A percentile compares a stretch with the other conserved stretches of the same genome.
phyloP scores from a whole-genome alignment of 1,140 invertebrate species.

The Oryzaephilus surinamensis region DNA sequence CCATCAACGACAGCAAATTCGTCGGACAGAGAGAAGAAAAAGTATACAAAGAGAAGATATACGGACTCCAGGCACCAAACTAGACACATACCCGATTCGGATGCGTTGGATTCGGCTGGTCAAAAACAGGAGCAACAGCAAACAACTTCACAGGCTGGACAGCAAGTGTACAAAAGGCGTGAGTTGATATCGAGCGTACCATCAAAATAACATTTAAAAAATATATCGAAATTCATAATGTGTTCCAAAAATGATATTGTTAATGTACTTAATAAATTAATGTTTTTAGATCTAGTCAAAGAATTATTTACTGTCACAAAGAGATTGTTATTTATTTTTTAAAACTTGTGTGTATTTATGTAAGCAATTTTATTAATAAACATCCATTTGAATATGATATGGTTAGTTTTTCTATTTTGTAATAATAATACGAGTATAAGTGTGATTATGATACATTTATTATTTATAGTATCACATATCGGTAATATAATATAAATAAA shows the following conservation, averaged over 20 bases:
- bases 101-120: slow-evolving; percentile 35
- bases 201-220: slow-evolving; percentile 17
- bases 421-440: too few relatives aligned
- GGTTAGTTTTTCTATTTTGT: too few relatives aligned
- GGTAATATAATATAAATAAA: too few relatives aligned
- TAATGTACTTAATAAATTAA: slow-evolving; percentile 11
- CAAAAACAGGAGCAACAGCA: slow-evolving; percentile 15
- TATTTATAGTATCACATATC: too few relatives aligned
- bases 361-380: too few relatives aligned
- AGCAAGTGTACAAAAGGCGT: slow-evolving; percentile 65
- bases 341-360: too few relatives aligned
- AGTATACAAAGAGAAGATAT: slow-evolving; percentile 51
- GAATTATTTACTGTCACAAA: slow-evolving; percentile 12
- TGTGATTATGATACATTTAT: too few relatives aligned
- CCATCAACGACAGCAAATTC: slow-evolving; percentile 41
- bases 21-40: slow-evolving; percentile 51
- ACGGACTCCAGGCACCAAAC: slow-evolving; percentile 51
- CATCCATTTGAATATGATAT: too few relatives aligned
- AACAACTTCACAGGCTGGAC: slow-evolving; percentile 25
- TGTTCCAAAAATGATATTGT: slow-evolving; percentile 19
- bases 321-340: slow-evolving; percentile 22
- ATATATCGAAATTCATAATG: slow-evolving; percentile 9
- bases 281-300: slow-evolving; percentile 14
- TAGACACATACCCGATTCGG: slow-evolving; percentile 46
- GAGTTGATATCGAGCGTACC: slow-evolving; percentile 71